Evolutionary conservation across 2,888 invertebrate species (phyloP).

Genomic region (Phlogophora meticulosa): DNA sequence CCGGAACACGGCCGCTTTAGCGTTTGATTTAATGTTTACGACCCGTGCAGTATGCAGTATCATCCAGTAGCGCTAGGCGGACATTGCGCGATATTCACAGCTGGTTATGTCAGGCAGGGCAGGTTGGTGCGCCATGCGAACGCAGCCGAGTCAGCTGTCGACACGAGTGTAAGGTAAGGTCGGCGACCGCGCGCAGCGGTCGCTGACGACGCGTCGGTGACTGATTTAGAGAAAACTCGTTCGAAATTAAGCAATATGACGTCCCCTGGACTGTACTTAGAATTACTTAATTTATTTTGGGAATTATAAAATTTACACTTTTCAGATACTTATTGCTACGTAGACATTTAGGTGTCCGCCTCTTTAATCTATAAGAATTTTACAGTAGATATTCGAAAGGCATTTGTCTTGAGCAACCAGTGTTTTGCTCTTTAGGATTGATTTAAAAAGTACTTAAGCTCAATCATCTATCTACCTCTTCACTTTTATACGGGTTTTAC

Average conservation of each 20-base stretch:
- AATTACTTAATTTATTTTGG: constrained; percentile 91
- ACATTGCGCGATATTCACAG: constrained; percentile 69
- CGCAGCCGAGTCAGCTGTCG: constrained; percentile 81
- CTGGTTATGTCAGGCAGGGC: constrained; percentile 73
- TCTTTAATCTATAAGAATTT: constrained; percentile 86
- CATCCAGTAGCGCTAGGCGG: constrained; percentile 78
- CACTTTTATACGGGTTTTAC: constrained; percentile 91
- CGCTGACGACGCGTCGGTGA: constrained; percentile 87
- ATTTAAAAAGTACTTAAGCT: constrained; percentile 90
- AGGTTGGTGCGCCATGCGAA: constrained; percentile 72
- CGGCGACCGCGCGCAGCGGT: constrained; percentile 67
- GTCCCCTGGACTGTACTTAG: constrained; percentile 90
- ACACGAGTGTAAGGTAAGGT: constrained; percentile 79
- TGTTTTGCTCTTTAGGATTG: constrained; percentile 85
- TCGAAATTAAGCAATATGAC: constrained; percentile 86
- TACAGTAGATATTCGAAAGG: constrained; percentile 74
- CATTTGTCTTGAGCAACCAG: constrained; percentile 72
- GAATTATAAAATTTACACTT: constrained; percentile 88
- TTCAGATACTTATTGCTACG: constrained; percentile 87
- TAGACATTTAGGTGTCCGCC: constrained; percentile 89
- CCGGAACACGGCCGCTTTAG: constrained; percentile 84
- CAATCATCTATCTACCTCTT: constrained; percentile 91
- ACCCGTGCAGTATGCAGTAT: constrained; percentile 79
- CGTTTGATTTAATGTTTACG: constrained; percentile 85
- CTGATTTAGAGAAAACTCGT: constrained; percentile 87